These are phyloP conservation scores for Mycalesis mineus DNA, from an alignment of 2,888 invertebrate species.

Conservation along the genomic window DNA sequence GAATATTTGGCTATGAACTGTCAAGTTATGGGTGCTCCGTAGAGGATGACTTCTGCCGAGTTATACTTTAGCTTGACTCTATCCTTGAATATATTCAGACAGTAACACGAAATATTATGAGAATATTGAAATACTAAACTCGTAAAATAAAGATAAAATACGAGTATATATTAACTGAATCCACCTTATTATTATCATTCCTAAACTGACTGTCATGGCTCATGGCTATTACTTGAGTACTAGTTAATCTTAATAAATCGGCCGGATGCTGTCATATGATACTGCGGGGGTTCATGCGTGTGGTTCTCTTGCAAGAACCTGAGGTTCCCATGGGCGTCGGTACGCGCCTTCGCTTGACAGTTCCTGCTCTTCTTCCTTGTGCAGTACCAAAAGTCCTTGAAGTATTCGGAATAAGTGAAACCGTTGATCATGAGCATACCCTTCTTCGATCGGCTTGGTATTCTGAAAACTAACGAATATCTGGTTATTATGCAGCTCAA, in stretches of 20 bases:
- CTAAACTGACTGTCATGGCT: no score
- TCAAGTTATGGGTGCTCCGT: no score
- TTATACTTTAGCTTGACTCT: no score
- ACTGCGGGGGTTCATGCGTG: constrained; percentile 43
- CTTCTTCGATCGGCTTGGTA: constrained; percentile 40
- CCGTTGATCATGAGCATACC: constrained; percentile 48
- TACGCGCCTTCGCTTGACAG: constrained; percentile 44
- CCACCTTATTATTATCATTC: no score
- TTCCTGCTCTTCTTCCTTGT: constrained; percentile 41
- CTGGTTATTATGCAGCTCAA: constrained; percentile 19
- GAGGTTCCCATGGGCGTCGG: constrained; percentile 31
- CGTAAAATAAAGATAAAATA: no score
- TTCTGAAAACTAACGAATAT: constrained; percentile 37
- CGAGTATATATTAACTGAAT: no score
- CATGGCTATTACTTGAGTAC: no score
- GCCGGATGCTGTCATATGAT: constrained; percentile 37
- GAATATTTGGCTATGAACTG: no score
- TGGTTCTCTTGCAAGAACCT: constrained; percentile 36
- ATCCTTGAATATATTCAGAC: no score
- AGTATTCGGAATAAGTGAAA: constrained; percentile 48
- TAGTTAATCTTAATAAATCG: constrained; percentile 12
- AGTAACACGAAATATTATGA: no score
- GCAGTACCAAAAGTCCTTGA: constrained; percentile 49
- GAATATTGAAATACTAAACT: no score
- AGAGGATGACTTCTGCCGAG: no score